Percentiles rank a stretch among this genome's conserved stretches.
phyloP scores from a whole-genome alignment of 1,140 invertebrate genomes.

The Cyphomyrmex costatus region DNA sequence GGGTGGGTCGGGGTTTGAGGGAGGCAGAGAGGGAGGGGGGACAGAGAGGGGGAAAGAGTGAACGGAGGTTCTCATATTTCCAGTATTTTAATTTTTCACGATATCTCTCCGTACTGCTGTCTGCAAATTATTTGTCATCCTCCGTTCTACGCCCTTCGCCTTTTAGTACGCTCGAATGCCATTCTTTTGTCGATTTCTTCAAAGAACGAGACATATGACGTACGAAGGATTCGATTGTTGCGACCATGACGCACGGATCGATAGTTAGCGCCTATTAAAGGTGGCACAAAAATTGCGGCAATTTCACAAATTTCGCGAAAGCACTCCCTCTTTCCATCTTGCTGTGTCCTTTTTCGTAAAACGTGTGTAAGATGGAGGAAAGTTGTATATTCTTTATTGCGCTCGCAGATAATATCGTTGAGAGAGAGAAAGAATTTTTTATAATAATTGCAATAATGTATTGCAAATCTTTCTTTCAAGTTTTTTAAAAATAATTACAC shows the following conservation, averaged over 20 bases:
- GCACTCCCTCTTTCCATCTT: slow-evolving; percentile 18
- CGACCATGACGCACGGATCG: slow-evolving; percentile 52
- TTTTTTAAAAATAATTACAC: not conserved
- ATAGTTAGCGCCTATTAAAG: slow-evolving; percentile 63
- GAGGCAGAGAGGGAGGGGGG: slow-evolving; percentile 60
- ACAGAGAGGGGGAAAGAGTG: slow-evolving; percentile 55
- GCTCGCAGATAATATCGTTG: not conserved
- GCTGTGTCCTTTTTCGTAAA: slow-evolving; percentile 14
- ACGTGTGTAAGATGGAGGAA: not conserved
- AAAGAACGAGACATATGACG: slow-evolving; percentile 26
- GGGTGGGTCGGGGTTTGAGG: slow-evolving; percentile 77
- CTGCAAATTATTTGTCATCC: slow-evolving; percentile 69
- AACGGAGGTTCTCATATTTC: slow-evolving; percentile 85
- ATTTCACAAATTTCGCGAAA: slow-evolving; percentile 53
- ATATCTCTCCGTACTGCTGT: slow-evolving; percentile 54
- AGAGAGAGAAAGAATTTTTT: slow-evolving; percentile 13
- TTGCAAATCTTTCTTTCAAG: not conserved
- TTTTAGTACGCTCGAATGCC: slow-evolving; percentile 25
- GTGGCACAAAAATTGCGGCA: slow-evolving; percentile 60
- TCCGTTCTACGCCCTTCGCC: slow-evolving; percentile 47
- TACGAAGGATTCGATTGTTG: slow-evolving; percentile 37
- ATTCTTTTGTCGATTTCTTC: slow-evolving; percentile 58
- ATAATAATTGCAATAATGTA: not conserved
- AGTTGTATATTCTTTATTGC: slow-evolving; percentile 15
- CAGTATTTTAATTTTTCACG: slow-evolving; percentile 80